Conservation (phyloP, 2,888 invertebrate species). For the Drosophila pullipes region DNA sequence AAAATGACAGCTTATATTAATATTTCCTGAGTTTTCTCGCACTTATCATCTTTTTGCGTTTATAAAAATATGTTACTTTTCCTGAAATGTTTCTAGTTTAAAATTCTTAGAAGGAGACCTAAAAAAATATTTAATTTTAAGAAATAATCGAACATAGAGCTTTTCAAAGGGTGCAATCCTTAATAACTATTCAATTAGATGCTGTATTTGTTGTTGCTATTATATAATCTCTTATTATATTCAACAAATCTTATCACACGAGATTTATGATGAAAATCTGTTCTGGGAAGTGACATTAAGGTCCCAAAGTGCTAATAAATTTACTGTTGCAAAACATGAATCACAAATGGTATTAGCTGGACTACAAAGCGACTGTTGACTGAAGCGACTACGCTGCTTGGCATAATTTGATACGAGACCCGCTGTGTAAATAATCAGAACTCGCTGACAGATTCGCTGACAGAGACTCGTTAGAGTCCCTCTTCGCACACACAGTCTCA, state of each 20-base stretch:
- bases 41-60: neutral
- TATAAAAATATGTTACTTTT: neutral
- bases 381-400: slow-evolving; percentile 36
- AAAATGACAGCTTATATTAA: neutral
- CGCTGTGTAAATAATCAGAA: slow-evolving; percentile 41
- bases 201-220: neutral
- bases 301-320: slow-evolving; percentile 51
- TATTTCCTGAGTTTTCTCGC: neutral
- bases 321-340: slow-evolving; percentile 45
- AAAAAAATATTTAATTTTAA: neutral
- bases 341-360: slow-evolving; percentile 9
- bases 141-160: neutral
- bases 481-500: neutral
- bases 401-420: slow-evolving; percentile 66
- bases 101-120: neutral
- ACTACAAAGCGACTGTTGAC: slow-evolving; percentile 19
- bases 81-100: neutral
- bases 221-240: neutral
- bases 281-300: neutral
- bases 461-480: slow-evolving; percentile 22
- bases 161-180: neutral
- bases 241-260: neutral
- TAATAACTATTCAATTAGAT: neutral
- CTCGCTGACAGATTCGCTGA: slow-evolving; percentile 20
- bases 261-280: slow-evolving; percentile 8